Conservation (phyloP, 2,113 vertebrate species). For the Labeo rohita region DNA sequence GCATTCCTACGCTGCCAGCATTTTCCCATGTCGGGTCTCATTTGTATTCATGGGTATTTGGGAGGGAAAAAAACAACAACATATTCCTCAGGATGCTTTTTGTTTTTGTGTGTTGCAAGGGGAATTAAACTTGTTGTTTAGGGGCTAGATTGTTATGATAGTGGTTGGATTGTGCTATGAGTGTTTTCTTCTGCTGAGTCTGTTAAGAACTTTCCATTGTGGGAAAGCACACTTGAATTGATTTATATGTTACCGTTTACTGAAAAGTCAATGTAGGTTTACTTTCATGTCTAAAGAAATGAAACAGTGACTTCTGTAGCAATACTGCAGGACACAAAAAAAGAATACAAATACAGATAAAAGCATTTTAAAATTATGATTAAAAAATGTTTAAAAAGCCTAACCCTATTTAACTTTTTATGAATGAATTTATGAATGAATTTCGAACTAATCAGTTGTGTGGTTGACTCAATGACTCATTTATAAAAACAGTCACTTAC, state of each 20-base stretch:
- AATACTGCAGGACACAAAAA: no score
- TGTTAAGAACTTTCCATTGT: background rate
- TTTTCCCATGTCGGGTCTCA: conserved; percentile 45
- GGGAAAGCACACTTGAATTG: background rate
- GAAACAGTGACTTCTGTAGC: background rate
- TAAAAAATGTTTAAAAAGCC: no score
- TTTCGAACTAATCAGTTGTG: no score
- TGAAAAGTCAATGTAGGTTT: background rate
- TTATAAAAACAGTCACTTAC: no score
- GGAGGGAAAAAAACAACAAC: conserved; percentile 8
- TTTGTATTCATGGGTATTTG: conserved; percentile 49
- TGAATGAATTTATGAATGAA: no score
- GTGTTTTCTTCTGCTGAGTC: background rate
- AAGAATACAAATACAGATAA: no score
- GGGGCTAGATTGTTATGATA: background rate
- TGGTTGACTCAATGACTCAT: no score
- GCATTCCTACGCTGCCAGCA: conserved; percentile 36
- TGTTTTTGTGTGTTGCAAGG: conserved; percentile 8
- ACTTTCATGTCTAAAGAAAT: background rate
- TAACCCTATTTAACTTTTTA: no score
- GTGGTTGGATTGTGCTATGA: background rate
- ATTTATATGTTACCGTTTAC: background rate
- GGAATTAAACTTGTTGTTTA: background rate
- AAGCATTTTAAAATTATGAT: no score
- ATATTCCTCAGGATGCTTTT: background rate